Percentiles rank a stretch among this genome's conserved stretches.
These are phyloP conservation scores for Fukomys damarensis DNA, from an alignment of 2,113 vertebrate genomes.

Conservation along the genomic window DNA sequence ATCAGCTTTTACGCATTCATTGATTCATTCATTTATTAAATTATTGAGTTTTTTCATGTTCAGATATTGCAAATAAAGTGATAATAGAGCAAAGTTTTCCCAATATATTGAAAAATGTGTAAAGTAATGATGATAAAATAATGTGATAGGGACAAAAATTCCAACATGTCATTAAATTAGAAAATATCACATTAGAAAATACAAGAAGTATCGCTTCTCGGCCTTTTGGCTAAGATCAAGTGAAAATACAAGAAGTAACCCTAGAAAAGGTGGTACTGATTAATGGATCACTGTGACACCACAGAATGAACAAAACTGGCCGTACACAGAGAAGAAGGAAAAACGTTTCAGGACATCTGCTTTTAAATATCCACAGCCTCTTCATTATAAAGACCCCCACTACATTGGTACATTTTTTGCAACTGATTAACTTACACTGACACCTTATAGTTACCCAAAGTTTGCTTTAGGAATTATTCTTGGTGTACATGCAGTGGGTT, in stretches of 20 bases:
- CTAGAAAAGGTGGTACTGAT: no score
- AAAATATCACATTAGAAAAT: background rate
- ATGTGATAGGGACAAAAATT: background rate
- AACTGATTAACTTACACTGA: background rate
- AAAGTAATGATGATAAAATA: background rate
- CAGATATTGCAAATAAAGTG: background rate
- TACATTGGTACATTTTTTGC: background rate
- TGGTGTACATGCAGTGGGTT: background rate
- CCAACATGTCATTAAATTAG: background rate
- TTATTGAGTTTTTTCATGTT: background rate
- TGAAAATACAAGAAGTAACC: no score
- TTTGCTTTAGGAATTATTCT: background rate
- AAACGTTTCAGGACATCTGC: background rate
- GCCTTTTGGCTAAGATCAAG: no score
- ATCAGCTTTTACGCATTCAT: background rate
- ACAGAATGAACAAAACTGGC: no score
- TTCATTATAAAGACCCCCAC: background rate
- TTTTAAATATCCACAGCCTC: background rate
- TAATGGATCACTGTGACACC: no score
- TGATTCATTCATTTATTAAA: background rate
- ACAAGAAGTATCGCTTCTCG: no score
- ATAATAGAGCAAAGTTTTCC: background rate
- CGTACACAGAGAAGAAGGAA: background rate
- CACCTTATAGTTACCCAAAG: background rate
- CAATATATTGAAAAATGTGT: background rate